Conservation (phyloP, 1,140 invertebrate genomes). For the Leptinotarsa defecta region DNA sequence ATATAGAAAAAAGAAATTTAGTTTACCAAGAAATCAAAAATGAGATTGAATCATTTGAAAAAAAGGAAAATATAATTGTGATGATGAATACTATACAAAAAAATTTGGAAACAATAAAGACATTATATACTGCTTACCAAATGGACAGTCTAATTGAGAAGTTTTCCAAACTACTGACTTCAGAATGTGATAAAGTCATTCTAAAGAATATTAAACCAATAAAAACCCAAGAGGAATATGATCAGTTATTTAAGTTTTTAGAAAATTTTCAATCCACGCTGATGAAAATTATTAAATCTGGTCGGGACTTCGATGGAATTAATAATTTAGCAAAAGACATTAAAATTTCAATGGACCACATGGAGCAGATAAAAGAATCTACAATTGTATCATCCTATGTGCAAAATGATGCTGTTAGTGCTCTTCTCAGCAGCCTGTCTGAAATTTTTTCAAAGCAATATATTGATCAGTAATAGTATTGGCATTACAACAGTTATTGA, state of each 20-base stretch:
- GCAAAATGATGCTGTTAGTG: slow-evolving; percentile 7
- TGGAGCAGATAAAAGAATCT: background rate
- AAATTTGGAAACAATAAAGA: slow-evolving; percentile 21
- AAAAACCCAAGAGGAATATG: slow-evolving; percentile 32
- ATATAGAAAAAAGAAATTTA: slow-evolving; percentile 21
- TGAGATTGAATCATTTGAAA: slow-evolving; percentile 15
- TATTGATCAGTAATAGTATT: background rate
- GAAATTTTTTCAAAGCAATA: slow-evolving; percentile 28
- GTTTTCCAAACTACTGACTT: slow-evolving; percentile 1
- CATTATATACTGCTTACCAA: slow-evolving; percentile 24
- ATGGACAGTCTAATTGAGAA: slow-evolving; percentile 9
- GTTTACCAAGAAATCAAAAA: slow-evolving; percentile 16
- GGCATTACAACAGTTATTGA: too few species aligned
- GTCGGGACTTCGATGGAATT: slow-evolving; percentile 23
- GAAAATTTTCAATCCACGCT: background rate
- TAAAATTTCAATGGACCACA: slow-evolving; percentile 5
- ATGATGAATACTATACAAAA: slow-evolving; percentile 13
- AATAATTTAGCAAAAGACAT: slow-evolving; percentile 20
- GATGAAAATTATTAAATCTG: slow-evolving; percentile 26
- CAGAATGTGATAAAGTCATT: slow-evolving; percentile 21
- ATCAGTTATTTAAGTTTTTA: slow-evolving; percentile 25
- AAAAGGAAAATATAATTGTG: slow-evolving; percentile 20
- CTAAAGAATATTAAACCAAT: slow-evolving; percentile 30
- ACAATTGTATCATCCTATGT: background rate
- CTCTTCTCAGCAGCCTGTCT: slow-evolving; percentile 7